A percentile compares a stretch with the other conserved stretches of the same genome.
These are phyloP conservation scores for Tinea pellionella DNA, from an alignment of 2,888 invertebrate species.

Conservation along the genomic window DNA sequence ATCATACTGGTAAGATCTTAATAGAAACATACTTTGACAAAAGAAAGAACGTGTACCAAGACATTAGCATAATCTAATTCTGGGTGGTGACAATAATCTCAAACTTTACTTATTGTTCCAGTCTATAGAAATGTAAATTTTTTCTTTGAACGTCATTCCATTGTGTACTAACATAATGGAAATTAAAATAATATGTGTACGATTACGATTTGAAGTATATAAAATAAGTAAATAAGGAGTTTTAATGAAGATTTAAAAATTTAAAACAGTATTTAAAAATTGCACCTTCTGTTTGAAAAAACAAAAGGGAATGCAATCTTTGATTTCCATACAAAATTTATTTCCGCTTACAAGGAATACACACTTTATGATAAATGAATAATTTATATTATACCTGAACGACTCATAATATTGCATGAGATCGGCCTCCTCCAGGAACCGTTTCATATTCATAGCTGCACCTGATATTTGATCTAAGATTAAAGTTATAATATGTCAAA, in stretches of 20 bases:
- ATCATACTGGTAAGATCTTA: neutral
- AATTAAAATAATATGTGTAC: neutral
- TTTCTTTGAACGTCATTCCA: neutral
- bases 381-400: slow-evolving; percentile 69
- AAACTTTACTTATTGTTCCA: neutral
- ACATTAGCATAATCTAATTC: neutral
- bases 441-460: slow-evolving; percentile 56
- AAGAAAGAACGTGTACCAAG: slow-evolving; percentile 4
- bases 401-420: slow-evolving; percentile 90
- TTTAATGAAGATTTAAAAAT: too few relatives aligned
- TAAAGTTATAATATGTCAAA: slow-evolving; percentile 15
- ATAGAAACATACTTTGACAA: slow-evolving; percentile 14
- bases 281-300: neutral
- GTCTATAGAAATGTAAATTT: neutral
- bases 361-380: neutral
- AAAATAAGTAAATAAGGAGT: too few relatives aligned
- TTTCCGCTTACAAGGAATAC: too few relatives aligned
- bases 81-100: neutral
- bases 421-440: slow-evolving; percentile 94
- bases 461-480: slow-evolving; percentile 41
- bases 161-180: neutral
- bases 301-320: too few relatives aligned
- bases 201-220: too few relatives aligned
- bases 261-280: too few relatives aligned
- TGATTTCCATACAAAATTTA: too few relatives aligned